phyloP scores from a whole-genome alignment of 2,888 invertebrate species.

The Lepas anatifera region DNA sequence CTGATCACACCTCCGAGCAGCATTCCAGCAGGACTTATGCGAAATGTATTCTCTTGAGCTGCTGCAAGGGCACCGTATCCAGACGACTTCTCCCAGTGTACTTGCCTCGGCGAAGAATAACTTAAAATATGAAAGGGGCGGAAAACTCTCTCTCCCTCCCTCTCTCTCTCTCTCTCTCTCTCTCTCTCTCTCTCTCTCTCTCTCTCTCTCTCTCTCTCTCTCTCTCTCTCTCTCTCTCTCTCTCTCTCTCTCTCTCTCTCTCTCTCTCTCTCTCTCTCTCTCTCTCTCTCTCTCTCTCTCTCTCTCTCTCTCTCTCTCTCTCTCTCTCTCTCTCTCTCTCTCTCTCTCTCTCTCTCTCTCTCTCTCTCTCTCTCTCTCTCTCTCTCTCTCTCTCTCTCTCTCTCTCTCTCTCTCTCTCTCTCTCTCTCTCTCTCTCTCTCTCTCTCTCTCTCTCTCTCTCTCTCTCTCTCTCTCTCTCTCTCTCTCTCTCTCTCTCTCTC shows the following conservation, averaged over 20 bases:
- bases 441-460: not conserved
- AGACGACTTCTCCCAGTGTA: no score
- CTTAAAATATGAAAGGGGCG: no score
- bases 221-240: not conserved
- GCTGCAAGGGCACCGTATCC: no score
- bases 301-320: not conserved
- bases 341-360: not conserved
- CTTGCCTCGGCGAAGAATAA: no score
- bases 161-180: not conserved
- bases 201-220: not conserved
- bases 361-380: not conserved
- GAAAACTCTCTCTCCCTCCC: not conserved
- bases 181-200: not conserved
- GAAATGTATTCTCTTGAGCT: no score
- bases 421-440: not conserved
- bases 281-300: not conserved
- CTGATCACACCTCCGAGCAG: no score
- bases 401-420: not conserved
- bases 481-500: not conserved
- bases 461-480: not conserved
- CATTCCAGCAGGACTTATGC: no score
- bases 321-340: not conserved
- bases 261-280: constrained; percentile 3
- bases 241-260: not conserved
- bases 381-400: not conserved